A percentile compares a stretch with the other conserved stretches of the same genome.
Conservation (phyloP, 2,113 vertebrate genomes). For the Gracilinanus agilis region DNA sequence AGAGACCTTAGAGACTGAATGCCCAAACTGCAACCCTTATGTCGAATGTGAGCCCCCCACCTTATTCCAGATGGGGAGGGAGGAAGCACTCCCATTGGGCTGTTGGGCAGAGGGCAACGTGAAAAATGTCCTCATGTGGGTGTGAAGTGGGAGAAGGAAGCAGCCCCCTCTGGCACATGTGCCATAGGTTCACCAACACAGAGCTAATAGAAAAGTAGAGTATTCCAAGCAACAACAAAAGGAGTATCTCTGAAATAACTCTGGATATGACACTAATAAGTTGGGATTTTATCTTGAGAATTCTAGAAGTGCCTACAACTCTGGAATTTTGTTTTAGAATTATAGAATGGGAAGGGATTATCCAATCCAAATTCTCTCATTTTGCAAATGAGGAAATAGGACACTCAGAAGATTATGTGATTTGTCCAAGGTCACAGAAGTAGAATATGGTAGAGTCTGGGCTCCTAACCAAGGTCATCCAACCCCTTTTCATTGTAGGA, state of each 20-base stretch:
- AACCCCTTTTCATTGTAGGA: not conserved
- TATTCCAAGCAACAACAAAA: not conserved
- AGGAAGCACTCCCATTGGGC: too few species aligned
- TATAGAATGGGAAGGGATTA: not conserved
- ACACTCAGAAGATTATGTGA: not conserved
- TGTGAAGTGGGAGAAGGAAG: not conserved
- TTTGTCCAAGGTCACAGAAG: not conserved
- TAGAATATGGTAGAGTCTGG: not conserved
- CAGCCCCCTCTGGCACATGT: too few species aligned
- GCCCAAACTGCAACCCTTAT: too few species aligned
- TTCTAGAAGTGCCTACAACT: not conserved
- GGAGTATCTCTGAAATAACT: not conserved
- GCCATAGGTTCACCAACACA: too few species aligned
- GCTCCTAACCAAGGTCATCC: not conserved
- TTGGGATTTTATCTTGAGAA: not conserved
- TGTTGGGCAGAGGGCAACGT: too few species aligned
- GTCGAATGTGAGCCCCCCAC: too few species aligned
- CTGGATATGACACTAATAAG: not conserved
- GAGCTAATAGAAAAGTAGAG: not conserved
- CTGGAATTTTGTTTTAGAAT: not conserved
- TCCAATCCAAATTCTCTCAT: not conserved
- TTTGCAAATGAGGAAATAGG: not conserved
- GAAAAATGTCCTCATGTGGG: too few species aligned
- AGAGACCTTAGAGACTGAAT: too few species aligned
- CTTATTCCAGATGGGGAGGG: too few species aligned